Evolutionary conservation across 2,797 vertebrate species (phyloP), one percentile per base, ranked within the genome.

Genomic region (Lithobates sylvaticus): DNA sequence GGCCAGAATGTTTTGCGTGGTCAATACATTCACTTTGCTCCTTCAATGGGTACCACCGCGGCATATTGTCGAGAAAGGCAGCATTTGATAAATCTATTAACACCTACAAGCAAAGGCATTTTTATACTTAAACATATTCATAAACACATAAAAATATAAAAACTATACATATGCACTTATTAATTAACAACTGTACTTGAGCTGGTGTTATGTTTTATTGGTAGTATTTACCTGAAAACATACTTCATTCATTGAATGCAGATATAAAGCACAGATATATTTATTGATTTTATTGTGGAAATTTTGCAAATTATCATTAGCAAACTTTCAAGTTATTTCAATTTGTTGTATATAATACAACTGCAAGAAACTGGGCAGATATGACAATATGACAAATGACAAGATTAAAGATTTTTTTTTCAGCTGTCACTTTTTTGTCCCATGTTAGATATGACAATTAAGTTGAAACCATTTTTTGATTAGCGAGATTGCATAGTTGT

Each of bases 1-100:
- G 97, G 86, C 95, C 91, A 67, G 95, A 93, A 78, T 97, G 96
- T 92, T 96, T 96, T 90, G 95, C 94, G 0, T 98, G 97, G 86
- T 99, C 97, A 84, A 97, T 95, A 86, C 95, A 97, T 91, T 99
- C 98, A 88, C 95, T 98, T 91, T 99, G 98, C 81, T 99, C 98
- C 90, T 95, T 99, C 88, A 99, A 94, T 73, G 94, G 93, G 89
- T 98, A 96, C 98, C 98, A 99, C 88, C 96, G 95, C 74, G 98
- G 98, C 42, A 95, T 96, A 90, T 98, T 99, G 94, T 99, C 98
- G 76, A 99, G 93, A 91, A 97, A 97, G 84, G 95, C 90, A 0
- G 97, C 89, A 86, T 97, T 98, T 10, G 97, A 97, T 88, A 99
- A 94, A 90, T 99, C 97, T 16, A 99, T 99, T 92, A 99, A 92